Percentiles rank a stretch among this genome's conserved stretches.
phyloP scores from a whole-genome alignment of 2,797 vertebrate genomes.

The Notamacropus eugenii region DNA sequence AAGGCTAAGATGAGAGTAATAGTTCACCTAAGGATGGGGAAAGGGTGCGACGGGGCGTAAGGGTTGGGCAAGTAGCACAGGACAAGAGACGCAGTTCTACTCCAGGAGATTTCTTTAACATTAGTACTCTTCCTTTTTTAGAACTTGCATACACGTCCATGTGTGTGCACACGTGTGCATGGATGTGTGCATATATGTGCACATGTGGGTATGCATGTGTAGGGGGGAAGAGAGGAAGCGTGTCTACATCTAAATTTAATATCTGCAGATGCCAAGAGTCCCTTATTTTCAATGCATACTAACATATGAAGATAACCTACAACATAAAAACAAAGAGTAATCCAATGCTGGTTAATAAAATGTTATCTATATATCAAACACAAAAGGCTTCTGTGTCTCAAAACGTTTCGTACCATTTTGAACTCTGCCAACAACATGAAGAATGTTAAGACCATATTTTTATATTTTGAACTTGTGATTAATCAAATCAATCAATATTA shows the following conservation, averaged over 20 bases:
- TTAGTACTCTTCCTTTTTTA: not conserved
- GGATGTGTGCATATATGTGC: too few relatives aligned
- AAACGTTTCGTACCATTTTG: not conserved
- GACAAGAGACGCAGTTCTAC: not conserved
- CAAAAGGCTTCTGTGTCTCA: not conserved
- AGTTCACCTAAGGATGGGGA: not conserved
- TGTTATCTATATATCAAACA: not conserved
- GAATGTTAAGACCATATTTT: conserved; percentile 26
- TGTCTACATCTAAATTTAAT: not conserved
- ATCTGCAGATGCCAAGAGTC: not conserved
- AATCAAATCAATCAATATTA: conserved; percentile 19
- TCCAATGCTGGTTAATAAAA: not conserved
- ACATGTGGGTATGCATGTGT: too few relatives aligned
- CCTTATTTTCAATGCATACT: not conserved
- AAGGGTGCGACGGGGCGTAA: too few relatives aligned
- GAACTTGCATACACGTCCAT: not conserved
- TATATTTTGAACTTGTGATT: conserved; percentile 24
- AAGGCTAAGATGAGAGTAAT: not conserved
- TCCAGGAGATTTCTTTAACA: conserved; percentile 1
- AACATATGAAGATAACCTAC: not conserved
- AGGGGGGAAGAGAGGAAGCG: accelerated
- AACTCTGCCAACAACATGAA: conserved; percentile 15
- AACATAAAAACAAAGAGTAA: not conserved
- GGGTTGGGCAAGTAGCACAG: not conserved
- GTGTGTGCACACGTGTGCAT: too few relatives aligned